Conservation (phyloP, 2,113 vertebrate species). For the Condylura cristata region DNA sequence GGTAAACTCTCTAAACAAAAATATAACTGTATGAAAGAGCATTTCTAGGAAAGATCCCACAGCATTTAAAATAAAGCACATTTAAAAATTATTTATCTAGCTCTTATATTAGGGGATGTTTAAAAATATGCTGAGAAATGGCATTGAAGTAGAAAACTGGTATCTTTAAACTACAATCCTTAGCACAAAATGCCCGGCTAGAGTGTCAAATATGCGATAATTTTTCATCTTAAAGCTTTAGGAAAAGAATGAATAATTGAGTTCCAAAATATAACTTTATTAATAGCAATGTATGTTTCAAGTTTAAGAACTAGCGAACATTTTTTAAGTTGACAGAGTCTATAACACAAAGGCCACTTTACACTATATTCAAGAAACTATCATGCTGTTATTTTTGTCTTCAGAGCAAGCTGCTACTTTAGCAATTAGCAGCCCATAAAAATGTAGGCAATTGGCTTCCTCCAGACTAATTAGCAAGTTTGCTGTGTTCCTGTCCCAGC, state of each 20-base stretch:
- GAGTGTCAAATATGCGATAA: neutral
- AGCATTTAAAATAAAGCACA: neutral
- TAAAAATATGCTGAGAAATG: conserved; percentile 43
- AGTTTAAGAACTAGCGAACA: conserved; percentile 14
- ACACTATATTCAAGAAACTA: conserved; percentile 37
- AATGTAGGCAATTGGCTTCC: conserved; percentile 63
- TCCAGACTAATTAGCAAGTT: conserved; percentile 66
- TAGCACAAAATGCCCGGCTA: neutral
- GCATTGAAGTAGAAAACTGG: conserved; percentile 25
- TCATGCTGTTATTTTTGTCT: conserved; percentile 53
- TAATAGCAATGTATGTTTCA: neutral
- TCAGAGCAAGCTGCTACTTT: conserved; percentile 58
- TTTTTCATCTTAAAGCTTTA: conserved; percentile 37
- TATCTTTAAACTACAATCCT: conserved; percentile 58
- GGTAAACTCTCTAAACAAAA: neutral
- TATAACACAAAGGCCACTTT: conserved; percentile 3
- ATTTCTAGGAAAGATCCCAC: neutral
- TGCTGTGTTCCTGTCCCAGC: conserved; percentile 47
- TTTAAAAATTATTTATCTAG: conserved; percentile 26
- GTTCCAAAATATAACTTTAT: conserved; percentile 22
- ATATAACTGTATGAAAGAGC: neutral
- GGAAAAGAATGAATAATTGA: neutral
- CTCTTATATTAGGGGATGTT: conserved; percentile 2
- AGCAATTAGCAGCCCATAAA: conserved; percentile 69
- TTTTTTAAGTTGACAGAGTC: conserved; percentile 41